phyloP scores from a whole-genome alignment of 2,797 vertebrate genomes.

The Todus mexicanus region DNA sequence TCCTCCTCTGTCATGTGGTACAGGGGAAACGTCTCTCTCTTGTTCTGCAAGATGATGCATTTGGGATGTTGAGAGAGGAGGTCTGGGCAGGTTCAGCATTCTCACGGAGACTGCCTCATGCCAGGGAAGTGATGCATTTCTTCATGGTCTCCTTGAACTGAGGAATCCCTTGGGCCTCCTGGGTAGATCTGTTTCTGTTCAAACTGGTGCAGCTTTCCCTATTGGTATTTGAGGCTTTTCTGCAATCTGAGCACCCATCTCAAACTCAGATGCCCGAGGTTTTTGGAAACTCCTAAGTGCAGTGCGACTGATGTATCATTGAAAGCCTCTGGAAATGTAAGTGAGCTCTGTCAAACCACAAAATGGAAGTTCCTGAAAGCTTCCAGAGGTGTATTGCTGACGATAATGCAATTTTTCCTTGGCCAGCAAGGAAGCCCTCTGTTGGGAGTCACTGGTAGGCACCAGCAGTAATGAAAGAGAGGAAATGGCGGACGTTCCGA shows the following conservation, averaged over 20 bases:
- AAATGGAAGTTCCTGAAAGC: not conserved
- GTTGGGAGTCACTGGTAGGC: not conserved
- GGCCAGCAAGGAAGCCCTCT: not conserved
- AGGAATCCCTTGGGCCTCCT: not conserved
- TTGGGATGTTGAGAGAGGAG: not conserved
- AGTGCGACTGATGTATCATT: not conserved
- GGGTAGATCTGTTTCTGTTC: not conserved
- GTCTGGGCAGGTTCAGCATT: not conserved
- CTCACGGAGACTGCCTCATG: not conserved
- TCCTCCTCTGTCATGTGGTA: not conserved
- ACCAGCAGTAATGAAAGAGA: not conserved
- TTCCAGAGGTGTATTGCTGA: too few species aligned
- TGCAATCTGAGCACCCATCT: not conserved
- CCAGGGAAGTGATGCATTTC: not conserved
- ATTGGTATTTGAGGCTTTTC: not conserved
- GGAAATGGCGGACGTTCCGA: not conserved
- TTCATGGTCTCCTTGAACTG: not conserved
- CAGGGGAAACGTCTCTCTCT: too few species aligned
- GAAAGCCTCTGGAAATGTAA: not conserved
- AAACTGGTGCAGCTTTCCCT: not conserved
- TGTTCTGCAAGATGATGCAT: not conserved
- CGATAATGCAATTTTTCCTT: too few species aligned
- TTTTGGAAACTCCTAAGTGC: not conserved
- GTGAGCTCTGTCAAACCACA: not conserved
- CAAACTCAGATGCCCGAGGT: not conserved